These are phyloP conservation scores for Euclidia mi DNA, from an alignment of 2,888 invertebrate species.

Conservation along the genomic window DNA sequence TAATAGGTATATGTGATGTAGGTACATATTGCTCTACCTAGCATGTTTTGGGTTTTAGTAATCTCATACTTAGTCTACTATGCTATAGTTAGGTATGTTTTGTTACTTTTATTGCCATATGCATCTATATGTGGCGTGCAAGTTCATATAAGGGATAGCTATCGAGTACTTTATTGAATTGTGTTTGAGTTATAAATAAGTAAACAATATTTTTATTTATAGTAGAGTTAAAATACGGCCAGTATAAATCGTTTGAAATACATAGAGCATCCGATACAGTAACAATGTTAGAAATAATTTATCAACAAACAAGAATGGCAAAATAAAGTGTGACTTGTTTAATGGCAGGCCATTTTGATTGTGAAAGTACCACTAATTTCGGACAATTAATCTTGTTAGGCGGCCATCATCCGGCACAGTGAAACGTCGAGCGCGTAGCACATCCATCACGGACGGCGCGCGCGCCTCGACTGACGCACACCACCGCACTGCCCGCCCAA, in stretches of 20 bases:
- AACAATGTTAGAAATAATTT: constrained; percentile 17
- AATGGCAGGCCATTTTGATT: constrained; percentile 46
- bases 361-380: constrained; percentile 55
- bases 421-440: constrained; percentile 71
- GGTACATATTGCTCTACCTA: too few relatives aligned
- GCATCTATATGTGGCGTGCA: too few relatives aligned
- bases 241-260: not conserved
- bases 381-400: constrained; percentile 50
- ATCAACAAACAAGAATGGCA: constrained; percentile 41
- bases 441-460: constrained; percentile 85
- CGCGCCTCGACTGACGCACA: constrained; percentile 87
- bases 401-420: constrained; percentile 50
- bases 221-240: too few relatives aligned
- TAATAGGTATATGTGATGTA: too few relatives aligned
- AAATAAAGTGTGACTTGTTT: constrained; percentile 47
- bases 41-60: too few relatives aligned
- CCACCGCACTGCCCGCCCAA: constrained; percentile 85
- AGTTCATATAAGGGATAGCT: too few relatives aligned
- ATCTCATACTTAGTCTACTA: too few relatives aligned
- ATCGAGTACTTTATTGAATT: too few relatives aligned
- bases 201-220: too few relatives aligned
- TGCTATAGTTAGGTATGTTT: too few relatives aligned
- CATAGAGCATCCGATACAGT: not conserved
- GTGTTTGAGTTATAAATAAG: too few relatives aligned
- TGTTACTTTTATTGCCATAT: too few relatives aligned